Conservation (phyloP, 37 sponge, comb jelly and placozoan genomes). For the Geodia barretti region DNA sequence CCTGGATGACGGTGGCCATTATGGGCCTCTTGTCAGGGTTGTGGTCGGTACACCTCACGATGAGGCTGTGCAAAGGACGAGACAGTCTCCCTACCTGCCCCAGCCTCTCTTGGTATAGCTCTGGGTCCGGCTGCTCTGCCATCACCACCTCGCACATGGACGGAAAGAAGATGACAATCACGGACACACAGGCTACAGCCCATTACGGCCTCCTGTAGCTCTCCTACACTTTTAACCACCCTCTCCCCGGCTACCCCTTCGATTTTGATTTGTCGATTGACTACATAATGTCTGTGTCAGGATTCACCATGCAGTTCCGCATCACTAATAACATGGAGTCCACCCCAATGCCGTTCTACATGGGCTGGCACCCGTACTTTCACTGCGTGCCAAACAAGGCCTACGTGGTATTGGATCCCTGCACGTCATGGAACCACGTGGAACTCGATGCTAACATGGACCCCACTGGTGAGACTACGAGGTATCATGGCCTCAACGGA, state of each 20-base stretch:
- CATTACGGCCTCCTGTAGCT: conserved; percentile 18
- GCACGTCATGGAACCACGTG: conserved; percentile 58
- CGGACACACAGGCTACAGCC: neutral
- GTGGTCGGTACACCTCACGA: conserved; percentile 10
- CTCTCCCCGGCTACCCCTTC: conserved; percentile 71
- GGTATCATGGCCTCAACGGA: conserved; percentile 32
- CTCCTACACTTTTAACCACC: conserved; percentile 7
- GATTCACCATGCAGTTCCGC: conserved; percentile 25
- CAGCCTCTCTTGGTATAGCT: neutral
- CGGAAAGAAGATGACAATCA: conserved; percentile 26
- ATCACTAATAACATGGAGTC: conserved; percentile 30
- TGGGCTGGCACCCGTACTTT: conserved; percentile 87
- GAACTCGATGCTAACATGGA: conserved; percentile 33
- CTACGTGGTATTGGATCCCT: conserved; percentile 46
- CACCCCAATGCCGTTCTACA: conserved; percentile 61
- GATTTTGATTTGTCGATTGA: conserved; percentile 4
- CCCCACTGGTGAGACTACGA: conserved; percentile 67
- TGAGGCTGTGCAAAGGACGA: conserved; percentile 6
- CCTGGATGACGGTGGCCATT: conserved; percentile 10
- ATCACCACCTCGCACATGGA: conserved; percentile 48
- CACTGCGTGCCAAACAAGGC: conserved; percentile 42
- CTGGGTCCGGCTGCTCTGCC: neutral
- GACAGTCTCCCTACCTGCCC: neutral
- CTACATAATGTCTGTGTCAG: conserved; percentile 35
- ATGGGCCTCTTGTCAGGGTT: conserved; percentile 10